These are phyloP conservation scores for Momotus momota DNA, from an alignment of 2,797 vertebrate genomes.

Conservation along the genomic window DNA sequence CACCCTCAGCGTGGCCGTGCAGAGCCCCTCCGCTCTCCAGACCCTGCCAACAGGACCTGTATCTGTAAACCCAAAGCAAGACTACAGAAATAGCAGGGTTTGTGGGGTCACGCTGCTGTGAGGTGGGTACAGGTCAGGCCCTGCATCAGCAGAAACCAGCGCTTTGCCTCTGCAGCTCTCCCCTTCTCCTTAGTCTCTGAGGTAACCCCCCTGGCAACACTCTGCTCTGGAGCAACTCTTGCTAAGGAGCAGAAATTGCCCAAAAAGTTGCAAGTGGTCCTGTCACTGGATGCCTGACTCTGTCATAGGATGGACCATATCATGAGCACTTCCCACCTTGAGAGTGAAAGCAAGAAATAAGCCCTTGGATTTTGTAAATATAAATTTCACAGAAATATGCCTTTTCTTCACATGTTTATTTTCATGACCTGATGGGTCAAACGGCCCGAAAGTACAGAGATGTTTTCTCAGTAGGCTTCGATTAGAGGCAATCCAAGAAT, in stretches of 20 bases:
- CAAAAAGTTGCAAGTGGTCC: no score
- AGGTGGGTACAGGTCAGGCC: not conserved
- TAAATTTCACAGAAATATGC: not conserved
- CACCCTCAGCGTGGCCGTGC: fast-evolving
- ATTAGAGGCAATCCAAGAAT: slow-evolving; percentile 21
- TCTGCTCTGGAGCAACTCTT: not conserved
- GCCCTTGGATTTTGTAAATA: not conserved
- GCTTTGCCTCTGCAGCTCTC: not conserved
- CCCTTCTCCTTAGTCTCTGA: not conserved
- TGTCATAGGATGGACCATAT: not conserved
- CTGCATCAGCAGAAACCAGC: not conserved
- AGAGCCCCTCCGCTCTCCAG: not conserved
- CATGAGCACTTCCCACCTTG: fast-evolving
- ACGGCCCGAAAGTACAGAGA: not conserved
- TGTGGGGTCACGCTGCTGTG: fast-evolving
- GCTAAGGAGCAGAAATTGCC: not conserved
- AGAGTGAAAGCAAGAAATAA: fast-evolving
- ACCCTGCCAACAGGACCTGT: not conserved
- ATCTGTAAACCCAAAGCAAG: not conserved
- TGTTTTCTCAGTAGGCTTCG: slow-evolving; percentile 20
- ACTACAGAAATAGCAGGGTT: not conserved
- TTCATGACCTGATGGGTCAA: not conserved
- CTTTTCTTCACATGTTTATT: slow-evolving; percentile 16
- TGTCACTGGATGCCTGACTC: not conserved
- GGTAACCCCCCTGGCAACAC: no score